Conservation (phyloP, 2,113 vertebrate species). For the Talpa occidentalis region DNA sequence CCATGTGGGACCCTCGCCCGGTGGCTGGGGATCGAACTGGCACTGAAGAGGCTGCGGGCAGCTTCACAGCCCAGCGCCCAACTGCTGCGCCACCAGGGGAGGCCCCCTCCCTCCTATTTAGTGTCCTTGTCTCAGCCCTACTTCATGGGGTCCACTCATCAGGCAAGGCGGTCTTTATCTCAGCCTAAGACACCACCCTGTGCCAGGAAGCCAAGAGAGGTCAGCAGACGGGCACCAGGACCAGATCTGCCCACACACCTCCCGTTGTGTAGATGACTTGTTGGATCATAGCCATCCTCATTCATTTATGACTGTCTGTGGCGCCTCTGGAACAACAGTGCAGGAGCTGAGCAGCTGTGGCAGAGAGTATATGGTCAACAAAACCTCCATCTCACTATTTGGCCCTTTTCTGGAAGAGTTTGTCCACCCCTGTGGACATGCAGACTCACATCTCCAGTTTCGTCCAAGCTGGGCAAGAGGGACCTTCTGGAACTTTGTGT, state of each 20-base stretch:
- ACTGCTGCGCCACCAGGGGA: too few relatives aligned
- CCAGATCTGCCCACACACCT: neutral
- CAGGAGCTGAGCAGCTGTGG: neutral
- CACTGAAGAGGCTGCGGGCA: too few relatives aligned
- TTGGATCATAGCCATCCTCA: neutral
- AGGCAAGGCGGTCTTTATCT: neutral
- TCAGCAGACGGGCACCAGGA: neutral
- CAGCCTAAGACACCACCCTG: neutral
- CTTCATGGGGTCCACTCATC: neutral
- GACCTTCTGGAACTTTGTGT: neutral
- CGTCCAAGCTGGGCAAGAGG: neutral
- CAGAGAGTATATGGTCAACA: neutral
- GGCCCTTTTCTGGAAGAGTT: neutral
- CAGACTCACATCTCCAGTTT: neutral
- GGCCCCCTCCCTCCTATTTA: neutral
- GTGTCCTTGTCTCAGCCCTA: too few relatives aligned
- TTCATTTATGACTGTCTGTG: too few relatives aligned
- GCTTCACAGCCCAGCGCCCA: too few relatives aligned
- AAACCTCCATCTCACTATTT: neutral
- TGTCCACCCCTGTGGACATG: neutral
- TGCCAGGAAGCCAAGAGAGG: neutral
- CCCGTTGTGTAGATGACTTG: neutral
- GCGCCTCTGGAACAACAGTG: neutral
- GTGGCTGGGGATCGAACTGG: too few relatives aligned
- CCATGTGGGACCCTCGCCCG: too few relatives aligned